Evolutionary conservation across 2,888 invertebrate genomes (phyloP).

Genomic region (Acleris holmiana): DNA sequence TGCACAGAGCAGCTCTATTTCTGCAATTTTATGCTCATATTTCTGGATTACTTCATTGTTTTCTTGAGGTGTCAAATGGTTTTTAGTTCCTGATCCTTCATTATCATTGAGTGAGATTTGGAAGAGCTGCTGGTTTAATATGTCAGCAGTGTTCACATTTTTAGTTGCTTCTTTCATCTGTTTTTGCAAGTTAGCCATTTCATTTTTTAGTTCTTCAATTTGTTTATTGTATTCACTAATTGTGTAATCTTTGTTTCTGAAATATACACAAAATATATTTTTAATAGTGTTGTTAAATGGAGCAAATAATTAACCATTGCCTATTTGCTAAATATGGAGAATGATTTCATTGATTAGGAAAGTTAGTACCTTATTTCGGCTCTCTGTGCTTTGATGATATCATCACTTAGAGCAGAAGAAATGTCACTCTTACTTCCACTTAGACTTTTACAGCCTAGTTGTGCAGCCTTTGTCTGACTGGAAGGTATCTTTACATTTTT

Average conservation of each 20-base stretch:
- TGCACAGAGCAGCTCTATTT: slow-evolving; percentile 66
- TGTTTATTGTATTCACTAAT: slow-evolving; percentile 73
- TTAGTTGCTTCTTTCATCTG: slow-evolving; percentile 48
- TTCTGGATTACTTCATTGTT: slow-evolving; percentile 46
- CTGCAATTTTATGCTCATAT: slow-evolving; percentile 57
- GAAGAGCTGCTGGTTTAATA: slow-evolving; percentile 52
- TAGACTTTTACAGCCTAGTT: slow-evolving; percentile 43
- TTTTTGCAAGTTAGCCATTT: slow-evolving; percentile 60
- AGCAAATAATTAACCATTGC: no score
- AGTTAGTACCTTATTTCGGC: slow-evolving; percentile 73
- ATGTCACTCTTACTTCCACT: slow-evolving; percentile 48
- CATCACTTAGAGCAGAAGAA: slow-evolving; percentile 49
- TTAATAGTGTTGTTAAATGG: background rate
- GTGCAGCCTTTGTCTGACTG: slow-evolving; percentile 55
- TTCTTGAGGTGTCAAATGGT: slow-evolving; percentile 13
- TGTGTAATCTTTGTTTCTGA: slow-evolving; percentile 75
- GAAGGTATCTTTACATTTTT: slow-evolving; percentile 48
- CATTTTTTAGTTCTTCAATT: slow-evolving; percentile 73
- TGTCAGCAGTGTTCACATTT: slow-evolving; percentile 50
- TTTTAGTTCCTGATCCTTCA: slow-evolving; percentile 22
- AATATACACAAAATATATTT: slow-evolving; percentile 40
- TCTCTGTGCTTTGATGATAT: slow-evolving; percentile 72
- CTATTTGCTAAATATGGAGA: no score
- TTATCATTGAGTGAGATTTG: slow-evolving; percentile 45
- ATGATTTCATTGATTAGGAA: no score